These are phyloP conservation scores for Aldabrachelys gigantea DNA, from an alignment of 2,113 vertebrate genomes.

Conservation along the genomic window DNA sequence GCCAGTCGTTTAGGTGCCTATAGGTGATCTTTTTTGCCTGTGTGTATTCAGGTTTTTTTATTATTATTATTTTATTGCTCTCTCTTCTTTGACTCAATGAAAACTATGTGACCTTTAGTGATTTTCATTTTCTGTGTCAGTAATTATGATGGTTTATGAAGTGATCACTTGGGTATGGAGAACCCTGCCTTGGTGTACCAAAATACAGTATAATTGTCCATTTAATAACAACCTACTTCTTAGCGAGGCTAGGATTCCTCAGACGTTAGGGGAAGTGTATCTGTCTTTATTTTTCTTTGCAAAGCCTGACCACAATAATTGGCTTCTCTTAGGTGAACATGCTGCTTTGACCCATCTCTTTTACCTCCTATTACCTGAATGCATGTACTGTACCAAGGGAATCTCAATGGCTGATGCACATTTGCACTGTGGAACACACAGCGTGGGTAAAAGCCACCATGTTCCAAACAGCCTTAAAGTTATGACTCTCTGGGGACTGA, in stretches of 20 bases:
- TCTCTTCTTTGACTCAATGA: background rate
- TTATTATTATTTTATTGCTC: background rate
- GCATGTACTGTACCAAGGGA: constrained; percentile 18
- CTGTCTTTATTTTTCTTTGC: background rate
- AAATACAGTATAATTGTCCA: background rate
- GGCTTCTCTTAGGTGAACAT: background rate
- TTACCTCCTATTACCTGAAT: constrained; percentile 9
- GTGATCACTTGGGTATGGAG: background rate
- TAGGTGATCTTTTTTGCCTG: background rate
- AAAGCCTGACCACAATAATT: accelerated
- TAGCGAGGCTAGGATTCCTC: background rate
- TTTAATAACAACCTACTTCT: background rate
- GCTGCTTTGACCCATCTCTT: background rate
- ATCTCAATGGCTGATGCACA: constrained; percentile 45
- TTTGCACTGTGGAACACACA: constrained; percentile 55
- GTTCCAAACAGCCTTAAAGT: constrained; percentile 70
- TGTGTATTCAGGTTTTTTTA: background rate
- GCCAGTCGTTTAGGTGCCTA: background rate
- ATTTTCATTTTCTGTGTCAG: background rate
- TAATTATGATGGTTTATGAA: background rate
- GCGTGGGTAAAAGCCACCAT: constrained; percentile 16
- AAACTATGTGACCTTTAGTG: background rate
- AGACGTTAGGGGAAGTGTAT: accelerated
- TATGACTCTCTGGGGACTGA: constrained; percentile 37
- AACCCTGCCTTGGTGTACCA: constrained; percentile 19